Evolutionary conservation across 2,113 vertebrate genomes (phyloP).

Genomic region (Bufo gargarizans): DNA sequence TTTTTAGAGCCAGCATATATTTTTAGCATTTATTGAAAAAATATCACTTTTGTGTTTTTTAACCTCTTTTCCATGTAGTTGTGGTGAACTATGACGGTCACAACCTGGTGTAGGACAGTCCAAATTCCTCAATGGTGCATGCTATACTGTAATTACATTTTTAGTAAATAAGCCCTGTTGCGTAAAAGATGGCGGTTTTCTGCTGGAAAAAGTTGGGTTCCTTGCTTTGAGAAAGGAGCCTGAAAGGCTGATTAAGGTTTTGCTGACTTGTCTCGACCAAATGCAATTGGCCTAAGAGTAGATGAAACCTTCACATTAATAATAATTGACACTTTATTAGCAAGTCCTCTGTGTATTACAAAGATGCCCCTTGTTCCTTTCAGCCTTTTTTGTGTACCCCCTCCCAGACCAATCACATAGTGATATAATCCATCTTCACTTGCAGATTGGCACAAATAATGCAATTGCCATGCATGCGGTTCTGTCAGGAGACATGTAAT

Average conservation of each 20-base stretch:
- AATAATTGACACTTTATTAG: not conserved
- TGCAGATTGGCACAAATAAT: slow-evolving; percentile 23
- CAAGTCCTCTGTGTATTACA: not conserved
- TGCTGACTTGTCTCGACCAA: not conserved
- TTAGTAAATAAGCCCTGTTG: no score
- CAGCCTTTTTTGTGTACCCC: not conserved
- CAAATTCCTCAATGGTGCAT: no score
- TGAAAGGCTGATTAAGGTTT: not conserved
- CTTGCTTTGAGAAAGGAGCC: not conserved
- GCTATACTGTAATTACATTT: no score
- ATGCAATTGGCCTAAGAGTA: not conserved
- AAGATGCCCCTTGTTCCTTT: not conserved
- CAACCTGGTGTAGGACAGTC: no score
- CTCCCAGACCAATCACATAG: not conserved
- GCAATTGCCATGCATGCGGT: not conserved
- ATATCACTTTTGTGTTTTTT: no score
- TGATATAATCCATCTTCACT: slow-evolving; percentile 12
- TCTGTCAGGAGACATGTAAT: not conserved
- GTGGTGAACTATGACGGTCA: no score
- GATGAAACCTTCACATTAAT: not conserved
- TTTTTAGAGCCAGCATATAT: no score
- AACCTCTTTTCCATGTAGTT: no score
- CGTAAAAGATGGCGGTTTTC: no score
- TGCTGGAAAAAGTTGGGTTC: not conserved
- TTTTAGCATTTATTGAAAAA: no score